Conservation (phyloP, 2,113 vertebrate genomes). For the Myiozetetes cayanensis region DNA sequence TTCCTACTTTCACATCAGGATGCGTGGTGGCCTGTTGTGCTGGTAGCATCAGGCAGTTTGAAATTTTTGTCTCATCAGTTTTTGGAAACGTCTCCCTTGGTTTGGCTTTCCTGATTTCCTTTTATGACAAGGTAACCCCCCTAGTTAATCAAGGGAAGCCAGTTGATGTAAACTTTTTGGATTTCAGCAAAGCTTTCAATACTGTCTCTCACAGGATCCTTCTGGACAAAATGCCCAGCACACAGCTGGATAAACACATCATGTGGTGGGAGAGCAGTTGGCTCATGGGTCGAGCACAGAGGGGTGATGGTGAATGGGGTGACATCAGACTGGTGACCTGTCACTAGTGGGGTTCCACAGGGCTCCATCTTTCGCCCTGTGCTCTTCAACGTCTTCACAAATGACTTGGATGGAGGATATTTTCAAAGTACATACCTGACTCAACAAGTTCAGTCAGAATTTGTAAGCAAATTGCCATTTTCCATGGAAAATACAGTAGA, state of each 20-base stretch:
- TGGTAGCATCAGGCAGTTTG: background rate
- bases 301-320: background rate
- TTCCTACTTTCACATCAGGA: background rate
- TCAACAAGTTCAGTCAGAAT: background rate
- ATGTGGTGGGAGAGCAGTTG: background rate
- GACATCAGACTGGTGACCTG: background rate
- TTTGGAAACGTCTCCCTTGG: background rate
- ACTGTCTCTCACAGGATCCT: background rate
- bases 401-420: background rate
- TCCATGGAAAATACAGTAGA: background rate
- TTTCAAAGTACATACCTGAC: background rate
- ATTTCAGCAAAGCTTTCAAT: background rate
- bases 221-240: background rate
- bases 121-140: background rate
- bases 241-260: background rate
- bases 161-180: background rate
- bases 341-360: background rate
- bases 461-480: background rate
- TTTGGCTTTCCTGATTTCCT: background rate
- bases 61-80: background rate
- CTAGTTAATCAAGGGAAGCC: background rate
- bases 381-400: background rate
- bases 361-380: background rate
- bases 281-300: background rate
- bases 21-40: background rate